Conservation (phyloP, 2,888 invertebrate genomes). For the Itoplectis maculator region DNA sequence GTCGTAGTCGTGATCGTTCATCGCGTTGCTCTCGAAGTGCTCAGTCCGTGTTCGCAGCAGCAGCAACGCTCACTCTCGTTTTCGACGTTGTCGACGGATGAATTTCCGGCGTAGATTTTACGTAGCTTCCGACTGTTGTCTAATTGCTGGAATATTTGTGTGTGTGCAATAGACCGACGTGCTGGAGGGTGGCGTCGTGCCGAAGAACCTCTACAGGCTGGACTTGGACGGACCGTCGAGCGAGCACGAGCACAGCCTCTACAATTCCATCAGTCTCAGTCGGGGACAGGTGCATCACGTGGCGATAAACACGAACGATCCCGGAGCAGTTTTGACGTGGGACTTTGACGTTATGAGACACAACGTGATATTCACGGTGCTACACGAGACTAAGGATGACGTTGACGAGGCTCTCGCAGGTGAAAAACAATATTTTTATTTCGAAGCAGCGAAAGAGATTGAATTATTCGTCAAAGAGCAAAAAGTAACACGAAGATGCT, state of each 20-base stretch:
- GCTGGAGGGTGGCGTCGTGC: slow-evolving; percentile 94
- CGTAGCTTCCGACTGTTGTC: no score
- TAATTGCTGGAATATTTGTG: no score
- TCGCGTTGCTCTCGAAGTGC: no score
- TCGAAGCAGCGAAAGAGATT: no score
- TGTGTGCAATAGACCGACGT: slow-evolving; percentile 89
- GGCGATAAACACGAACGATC: slow-evolving; percentile 92
- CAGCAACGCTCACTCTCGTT: slow-evolving; percentile 12
- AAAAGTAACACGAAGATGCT: background rate
- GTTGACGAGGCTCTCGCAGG: slow-evolving; percentile 48
- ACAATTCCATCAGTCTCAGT: slow-evolving; percentile 89
- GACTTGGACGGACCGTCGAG: slow-evolving; percentile 83
- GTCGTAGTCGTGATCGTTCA: no score
- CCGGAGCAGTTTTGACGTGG: slow-evolving; percentile 97
- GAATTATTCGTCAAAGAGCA: background rate
- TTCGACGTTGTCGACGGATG: slow-evolving; percentile 18
- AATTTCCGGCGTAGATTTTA: background rate
- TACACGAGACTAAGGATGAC: slow-evolving; percentile 82
- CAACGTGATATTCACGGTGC: slow-evolving; percentile 94
- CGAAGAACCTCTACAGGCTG: slow-evolving; percentile 91
- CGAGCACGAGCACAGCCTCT: slow-evolving; percentile 89
- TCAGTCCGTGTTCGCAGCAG: no score
- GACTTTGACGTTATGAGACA: slow-evolving; percentile 97
- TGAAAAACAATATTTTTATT: background rate
- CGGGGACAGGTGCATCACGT: slow-evolving; percentile 92